Evolutionary conservation across 2,888 invertebrate species (phyloP).

Genomic region (Euplexia lucipara): DNA sequence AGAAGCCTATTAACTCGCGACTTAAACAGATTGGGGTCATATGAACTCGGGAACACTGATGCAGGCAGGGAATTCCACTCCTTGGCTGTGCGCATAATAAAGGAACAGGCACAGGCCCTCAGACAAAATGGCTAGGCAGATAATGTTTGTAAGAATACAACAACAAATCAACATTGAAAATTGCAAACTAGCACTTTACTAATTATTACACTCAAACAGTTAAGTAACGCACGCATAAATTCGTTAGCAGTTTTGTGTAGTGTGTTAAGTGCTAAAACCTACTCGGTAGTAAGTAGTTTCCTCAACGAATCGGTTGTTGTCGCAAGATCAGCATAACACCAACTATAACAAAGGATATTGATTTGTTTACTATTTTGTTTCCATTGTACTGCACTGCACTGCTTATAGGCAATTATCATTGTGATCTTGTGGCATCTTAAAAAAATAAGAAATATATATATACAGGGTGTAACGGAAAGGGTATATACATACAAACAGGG

Average conservation of each 20-base stretch:
- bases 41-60: no score
- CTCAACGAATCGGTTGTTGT: conserved; percentile 57
- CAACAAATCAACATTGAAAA: not conserved
- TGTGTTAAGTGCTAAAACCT: conserved; percentile 43
- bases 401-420: not conserved
- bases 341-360: conserved; percentile 61
- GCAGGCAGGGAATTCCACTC: no score
- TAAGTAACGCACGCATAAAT: conserved; percentile 32
- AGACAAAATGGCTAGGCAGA: no score
- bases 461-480: no score
- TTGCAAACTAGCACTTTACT: not conserved
- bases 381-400: conserved; percentile 32
- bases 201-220: conserved; percentile 3
- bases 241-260: conserved; percentile 24
- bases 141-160: no score
- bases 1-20: no score
- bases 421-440: conserved; percentile 2
- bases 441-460: no score
- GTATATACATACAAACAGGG: no score
- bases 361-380: conserved; percentile 57
- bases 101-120: no score
- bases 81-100: no score
- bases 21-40: no score
- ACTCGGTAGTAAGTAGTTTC: conserved; percentile 48
- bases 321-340: conserved; percentile 47